Evolutionary conservation across 2,113 vertebrate genomes (phyloP).

Genomic region (Gobio gobio): DNA sequence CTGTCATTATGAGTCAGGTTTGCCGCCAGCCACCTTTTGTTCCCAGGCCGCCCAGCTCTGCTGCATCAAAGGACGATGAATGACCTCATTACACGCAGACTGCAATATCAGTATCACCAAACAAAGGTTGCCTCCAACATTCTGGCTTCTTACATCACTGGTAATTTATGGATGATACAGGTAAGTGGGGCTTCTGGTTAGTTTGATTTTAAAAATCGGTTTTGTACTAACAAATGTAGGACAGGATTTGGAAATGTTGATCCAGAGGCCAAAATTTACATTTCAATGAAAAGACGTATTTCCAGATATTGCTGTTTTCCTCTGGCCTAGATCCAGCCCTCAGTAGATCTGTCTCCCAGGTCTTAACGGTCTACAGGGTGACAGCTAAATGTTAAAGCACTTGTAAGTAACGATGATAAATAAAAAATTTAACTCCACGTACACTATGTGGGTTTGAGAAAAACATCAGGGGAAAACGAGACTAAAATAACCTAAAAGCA

Average conservation of each 20-base stretch:
- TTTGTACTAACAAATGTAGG: conserved; percentile 34
- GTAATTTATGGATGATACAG: conserved; percentile 55
- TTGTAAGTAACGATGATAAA: not conserved
- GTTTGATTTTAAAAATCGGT: conserved; percentile 39
- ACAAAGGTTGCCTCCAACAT: conserved; percentile 55
- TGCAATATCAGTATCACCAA: conserved; percentile 59
- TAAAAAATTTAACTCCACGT: not conserved
- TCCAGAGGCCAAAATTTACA: conserved; percentile 33
- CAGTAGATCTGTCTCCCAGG: not conserved
- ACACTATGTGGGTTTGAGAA: not conserved
- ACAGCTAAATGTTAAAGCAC: not conserved
- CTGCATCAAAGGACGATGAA: conserved; percentile 59
- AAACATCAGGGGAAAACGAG: not conserved
- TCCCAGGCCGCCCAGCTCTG: conserved; percentile 45
- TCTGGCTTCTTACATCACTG: conserved; percentile 46
- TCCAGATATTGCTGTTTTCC: not conserved
- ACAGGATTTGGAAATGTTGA: conserved; percentile 46
- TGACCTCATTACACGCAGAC: conserved; percentile 58
- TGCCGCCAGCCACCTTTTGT: conserved; percentile 59
- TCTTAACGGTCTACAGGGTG: not conserved
- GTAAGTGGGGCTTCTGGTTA: conserved; percentile 45
- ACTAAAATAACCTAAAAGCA: not conserved
- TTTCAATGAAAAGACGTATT: conserved; percentile 31
- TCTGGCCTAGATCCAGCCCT: conserved; percentile 9
- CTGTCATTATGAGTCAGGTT: conserved; percentile 59